A percentile compares a stretch with the other conserved stretches of the same genome.
Conservation (phyloP, 1,140 invertebrate species). For the Phortica variegata region DNA sequence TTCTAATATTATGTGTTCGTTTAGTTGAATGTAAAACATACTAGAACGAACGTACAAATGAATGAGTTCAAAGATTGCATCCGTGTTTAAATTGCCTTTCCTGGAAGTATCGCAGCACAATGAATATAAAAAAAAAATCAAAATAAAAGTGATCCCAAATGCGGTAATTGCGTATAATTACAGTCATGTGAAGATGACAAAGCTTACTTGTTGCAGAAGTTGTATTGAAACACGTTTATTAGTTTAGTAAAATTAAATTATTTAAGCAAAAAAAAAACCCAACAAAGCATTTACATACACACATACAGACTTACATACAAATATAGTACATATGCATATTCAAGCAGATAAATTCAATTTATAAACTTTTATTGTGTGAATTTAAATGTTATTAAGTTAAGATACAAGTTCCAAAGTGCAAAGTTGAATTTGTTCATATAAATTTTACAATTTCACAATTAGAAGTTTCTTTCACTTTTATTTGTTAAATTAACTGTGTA, state of each 20-base stretch:
- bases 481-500: too few species aligned
- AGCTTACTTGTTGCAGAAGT: neutral
- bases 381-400: too few species aligned
- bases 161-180: neutral
- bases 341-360: too few species aligned
- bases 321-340: too few species aligned
- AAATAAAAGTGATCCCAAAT: slow-evolving; percentile 6
- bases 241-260: neutral
- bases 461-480: too few species aligned
- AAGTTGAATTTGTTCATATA: too few species aligned
- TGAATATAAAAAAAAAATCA: slow-evolving; percentile 8
- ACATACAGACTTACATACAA: neutral
- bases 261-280: too few species aligned
- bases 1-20: neutral
- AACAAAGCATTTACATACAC: too few species aligned
- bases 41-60: slow-evolving; percentile 11
- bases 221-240: neutral
- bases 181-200: neutral
- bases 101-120: slow-evolving; percentile 27
- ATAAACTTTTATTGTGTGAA: too few species aligned
- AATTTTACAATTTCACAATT: too few species aligned
- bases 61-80: slow-evolving; percentile 30
- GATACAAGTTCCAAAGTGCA: too few species aligned
- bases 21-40: neutral
- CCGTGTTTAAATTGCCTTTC: slow-evolving; percentile 21